Base-by-base conservation (phyloP, 2,797 vertebrate genomes). In the Sylvilagus floridanus region DNA sequence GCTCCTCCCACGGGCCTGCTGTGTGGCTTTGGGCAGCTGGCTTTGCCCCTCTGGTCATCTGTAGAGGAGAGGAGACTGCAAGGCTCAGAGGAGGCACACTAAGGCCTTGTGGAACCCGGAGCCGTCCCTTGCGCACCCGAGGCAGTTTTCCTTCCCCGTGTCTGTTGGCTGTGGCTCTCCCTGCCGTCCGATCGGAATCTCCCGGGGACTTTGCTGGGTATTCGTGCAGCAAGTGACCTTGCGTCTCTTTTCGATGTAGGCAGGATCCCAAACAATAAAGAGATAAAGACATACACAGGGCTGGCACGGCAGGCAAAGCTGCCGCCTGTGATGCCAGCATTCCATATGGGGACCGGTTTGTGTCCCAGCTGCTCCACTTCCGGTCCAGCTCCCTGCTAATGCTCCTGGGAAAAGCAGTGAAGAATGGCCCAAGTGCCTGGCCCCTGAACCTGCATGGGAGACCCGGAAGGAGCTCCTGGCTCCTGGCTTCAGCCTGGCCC, bases 191-290 rank as follows among this genome's bases (percentile, higher is more conserved):
- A 69, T 77, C 11, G 62, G 77, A 92, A 16, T 88, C 30, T 91
- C 37, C 71, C 72, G 0, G 9, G 66, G 89, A 66, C 35, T 87
- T 85, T 92, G 42, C 66, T 30, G 22, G 65, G 79, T 28, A 21
- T 85, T 75, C 90, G 72, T 85, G 78, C 50, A 90, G 88, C 68
- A 93, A 83, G 81, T 75, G 91, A 93, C 82, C 69, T 90, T 0
- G 4, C 63, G 73, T 87, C 88, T 73, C 69, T 87, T 82, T 50
- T 54, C 35, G 32, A 82, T 35, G 17, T 16, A 90, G 69, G 57
- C 30, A 77, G 78, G 54, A 76, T 66, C 86, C 82, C 88, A 88
- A 96, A 91, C 96, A 92, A 87, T 57, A 77, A 76, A 96, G 72
- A 79, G 42, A 47, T 47, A 47, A 47, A 47, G 42, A 47, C 42